Evolutionary conservation across 1,140 invertebrate genomes (phyloP).

Genomic region (Dendrolimus punctatus): DNA sequence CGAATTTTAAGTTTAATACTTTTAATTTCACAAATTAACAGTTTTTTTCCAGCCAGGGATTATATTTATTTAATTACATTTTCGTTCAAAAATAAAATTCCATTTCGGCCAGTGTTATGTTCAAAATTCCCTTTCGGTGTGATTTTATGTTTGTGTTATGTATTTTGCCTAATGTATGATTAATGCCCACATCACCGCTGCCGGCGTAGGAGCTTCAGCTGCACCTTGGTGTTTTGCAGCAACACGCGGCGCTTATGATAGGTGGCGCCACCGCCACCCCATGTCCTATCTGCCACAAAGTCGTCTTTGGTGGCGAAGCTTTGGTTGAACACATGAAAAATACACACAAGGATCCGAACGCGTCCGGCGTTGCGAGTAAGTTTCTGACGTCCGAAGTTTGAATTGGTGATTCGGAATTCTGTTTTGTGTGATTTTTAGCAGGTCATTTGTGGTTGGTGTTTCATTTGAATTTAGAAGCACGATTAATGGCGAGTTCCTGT

Average conservation of each 20-base stretch:
- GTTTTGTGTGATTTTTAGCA: too few species aligned
- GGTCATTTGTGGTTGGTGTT: too few species aligned
- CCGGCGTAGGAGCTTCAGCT: constrained; percentile 84
- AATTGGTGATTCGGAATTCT: constrained; percentile 7
- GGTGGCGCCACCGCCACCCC: constrained; percentile 91
- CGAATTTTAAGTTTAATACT: too few species aligned
- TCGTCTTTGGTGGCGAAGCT: constrained; percentile 91
- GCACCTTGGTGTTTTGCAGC: constrained; percentile 90
- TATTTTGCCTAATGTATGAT: constrained; percentile 42
- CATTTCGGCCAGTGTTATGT: constrained; percentile 27
- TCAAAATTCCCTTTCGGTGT: constrained; percentile 52
- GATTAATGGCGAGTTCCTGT: too few species aligned
- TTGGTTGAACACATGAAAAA: constrained; percentile 97
- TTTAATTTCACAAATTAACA: background rate
- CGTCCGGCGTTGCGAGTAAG: constrained; percentile 92
- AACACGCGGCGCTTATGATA: constrained; percentile 91
- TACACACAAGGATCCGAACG: constrained; percentile 93
- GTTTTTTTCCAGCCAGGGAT: constrained; percentile 5
- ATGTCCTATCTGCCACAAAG: constrained; percentile 94
- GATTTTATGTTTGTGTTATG: constrained; percentile 22
- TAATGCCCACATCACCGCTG: constrained; percentile 62
- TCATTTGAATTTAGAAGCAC: too few species aligned
- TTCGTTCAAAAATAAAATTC: constrained; percentile 16
- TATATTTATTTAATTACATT: constrained; percentile 22
- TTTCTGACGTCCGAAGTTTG: constrained; percentile 53